phyloP scores from a whole-genome alignment of 2,113 vertebrate genomes.

The Lophius piscatorius region DNA sequence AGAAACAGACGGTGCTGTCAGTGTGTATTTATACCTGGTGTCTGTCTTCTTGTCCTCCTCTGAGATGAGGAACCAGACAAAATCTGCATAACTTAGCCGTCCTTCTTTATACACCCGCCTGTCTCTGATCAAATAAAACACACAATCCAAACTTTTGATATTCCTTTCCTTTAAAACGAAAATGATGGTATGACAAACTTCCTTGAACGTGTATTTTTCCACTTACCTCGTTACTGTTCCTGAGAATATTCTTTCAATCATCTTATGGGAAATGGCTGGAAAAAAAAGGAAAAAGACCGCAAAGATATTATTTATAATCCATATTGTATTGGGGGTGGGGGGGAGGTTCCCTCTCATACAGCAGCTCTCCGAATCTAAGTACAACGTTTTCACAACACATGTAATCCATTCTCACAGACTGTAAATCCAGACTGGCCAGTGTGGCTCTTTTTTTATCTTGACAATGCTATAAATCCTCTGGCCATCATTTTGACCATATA shows the following conservation, averaged over 20 bases:
- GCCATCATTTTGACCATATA: conserved; percentile 54
- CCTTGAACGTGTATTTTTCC: neutral
- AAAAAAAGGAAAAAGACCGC: conserved; percentile 11
- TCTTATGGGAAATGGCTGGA: conserved; percentile 87
- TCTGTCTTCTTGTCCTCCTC: conserved; percentile 95
- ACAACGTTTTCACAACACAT: conserved; percentile 50
- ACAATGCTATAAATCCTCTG: conserved; percentile 56
- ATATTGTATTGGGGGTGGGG: neutral
- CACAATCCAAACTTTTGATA: neutral
- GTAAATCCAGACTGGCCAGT: conserved; percentile 54
- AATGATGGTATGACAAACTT: neutral
- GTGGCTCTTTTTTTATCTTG: conserved; percentile 48
- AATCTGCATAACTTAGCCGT: conserved; percentile 90
- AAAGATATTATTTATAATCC: neutral
- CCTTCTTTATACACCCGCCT: conserved; percentile 84
- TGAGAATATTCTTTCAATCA: conserved; percentile 95
- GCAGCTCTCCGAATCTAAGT: conserved; percentile 23
- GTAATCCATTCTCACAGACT: conserved; percentile 56
- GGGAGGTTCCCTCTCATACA: conserved; percentile 7
- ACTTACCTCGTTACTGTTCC: conserved; percentile 91
- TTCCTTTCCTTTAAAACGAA: no score
- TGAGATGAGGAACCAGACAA: conserved; percentile 96
- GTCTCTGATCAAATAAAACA: conserved; percentile 73
- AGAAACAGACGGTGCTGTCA: neutral
- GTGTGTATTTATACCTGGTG: conserved; percentile 83